phyloP scores from a whole-genome alignment of 2,113 vertebrate species.

The Typhlomys cinereus region DNA sequence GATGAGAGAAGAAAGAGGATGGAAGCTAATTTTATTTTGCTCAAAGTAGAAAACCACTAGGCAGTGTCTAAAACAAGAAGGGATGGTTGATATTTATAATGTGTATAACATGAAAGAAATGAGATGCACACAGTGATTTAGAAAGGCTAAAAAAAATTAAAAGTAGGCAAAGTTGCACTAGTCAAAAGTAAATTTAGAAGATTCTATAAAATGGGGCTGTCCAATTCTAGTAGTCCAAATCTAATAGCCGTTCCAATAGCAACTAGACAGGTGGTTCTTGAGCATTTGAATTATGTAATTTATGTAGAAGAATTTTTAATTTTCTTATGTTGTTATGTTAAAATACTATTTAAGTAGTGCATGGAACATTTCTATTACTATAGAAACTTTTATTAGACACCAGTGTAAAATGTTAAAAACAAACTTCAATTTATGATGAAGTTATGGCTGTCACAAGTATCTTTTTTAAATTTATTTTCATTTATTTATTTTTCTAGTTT shows the following conservation, averaged over 20 bases:
- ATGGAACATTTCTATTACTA: neutral
- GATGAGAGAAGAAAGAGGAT: constrained; percentile 13
- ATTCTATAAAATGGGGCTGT: neutral
- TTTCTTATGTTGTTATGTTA: neutral
- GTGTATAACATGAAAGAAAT: constrained; percentile 16
- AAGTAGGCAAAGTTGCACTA: neutral
- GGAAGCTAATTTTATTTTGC: constrained; percentile 45
- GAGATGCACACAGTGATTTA: neutral
- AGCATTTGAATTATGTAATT: neutral
- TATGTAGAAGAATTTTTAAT: neutral
- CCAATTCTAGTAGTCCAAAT: too few relatives aligned
- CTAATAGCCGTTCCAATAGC: too few relatives aligned
- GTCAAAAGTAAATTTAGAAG: constrained; percentile 15
- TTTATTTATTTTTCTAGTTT: too few relatives aligned
- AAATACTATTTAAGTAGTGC: neutral
- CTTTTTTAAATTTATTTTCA: too few relatives aligned
- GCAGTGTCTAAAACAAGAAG: neutral
- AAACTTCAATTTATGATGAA: neutral
- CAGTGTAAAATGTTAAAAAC: neutral
- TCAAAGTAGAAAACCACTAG: neutral
- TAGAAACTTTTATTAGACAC: neutral
- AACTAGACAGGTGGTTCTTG: neutral
- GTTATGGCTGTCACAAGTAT: neutral
- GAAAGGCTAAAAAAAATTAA: constrained; percentile 45
- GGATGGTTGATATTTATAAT: neutral